These are phyloP conservation scores for Cotesia glomerata DNA, from an alignment of 1,140 invertebrate genomes.

Conservation along the genomic window DNA sequence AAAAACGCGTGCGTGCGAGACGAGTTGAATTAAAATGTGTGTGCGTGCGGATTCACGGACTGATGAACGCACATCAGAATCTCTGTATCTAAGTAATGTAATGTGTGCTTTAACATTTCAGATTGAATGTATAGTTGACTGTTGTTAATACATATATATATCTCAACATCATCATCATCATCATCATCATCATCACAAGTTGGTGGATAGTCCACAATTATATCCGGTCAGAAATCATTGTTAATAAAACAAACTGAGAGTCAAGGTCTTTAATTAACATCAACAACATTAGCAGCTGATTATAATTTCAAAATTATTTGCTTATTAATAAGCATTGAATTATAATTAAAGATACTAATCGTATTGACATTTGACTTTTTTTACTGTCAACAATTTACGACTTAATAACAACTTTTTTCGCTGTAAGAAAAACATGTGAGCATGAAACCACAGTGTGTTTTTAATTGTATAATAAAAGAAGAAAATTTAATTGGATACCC, in stretches of 20 bases:
- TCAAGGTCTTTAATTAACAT: neutral
- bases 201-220: neutral
- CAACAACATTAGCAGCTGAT: neutral
- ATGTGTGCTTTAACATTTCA: slow-evolving; percentile 10
- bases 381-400: too few relatives aligned
- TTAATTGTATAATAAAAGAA: too few relatives aligned
- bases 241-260: neutral
- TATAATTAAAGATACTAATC: too few relatives aligned
- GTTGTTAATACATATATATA: neutral
- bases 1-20: slow-evolving; percentile 19
- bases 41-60: slow-evolving; percentile 16
- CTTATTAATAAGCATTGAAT: too few relatives aligned
- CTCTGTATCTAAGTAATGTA: neutral
- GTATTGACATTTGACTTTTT: too few relatives aligned
- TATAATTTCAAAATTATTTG: neutral
- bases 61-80: slow-evolving; percentile 7
- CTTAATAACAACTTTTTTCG: too few relatives aligned
- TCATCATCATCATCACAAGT: too few relatives aligned
- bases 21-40: neutral
- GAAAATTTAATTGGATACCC: too few relatives aligned
- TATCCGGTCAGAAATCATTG: slow-evolving; percentile 8
- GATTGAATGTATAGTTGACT: neutral
- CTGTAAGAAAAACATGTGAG: too few relatives aligned
- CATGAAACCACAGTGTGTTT: too few relatives aligned
- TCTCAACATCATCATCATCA: too few relatives aligned